Base-by-base conservation (phyloP, 2,113 vertebrate genomes). In the Neogale vison region DNA sequence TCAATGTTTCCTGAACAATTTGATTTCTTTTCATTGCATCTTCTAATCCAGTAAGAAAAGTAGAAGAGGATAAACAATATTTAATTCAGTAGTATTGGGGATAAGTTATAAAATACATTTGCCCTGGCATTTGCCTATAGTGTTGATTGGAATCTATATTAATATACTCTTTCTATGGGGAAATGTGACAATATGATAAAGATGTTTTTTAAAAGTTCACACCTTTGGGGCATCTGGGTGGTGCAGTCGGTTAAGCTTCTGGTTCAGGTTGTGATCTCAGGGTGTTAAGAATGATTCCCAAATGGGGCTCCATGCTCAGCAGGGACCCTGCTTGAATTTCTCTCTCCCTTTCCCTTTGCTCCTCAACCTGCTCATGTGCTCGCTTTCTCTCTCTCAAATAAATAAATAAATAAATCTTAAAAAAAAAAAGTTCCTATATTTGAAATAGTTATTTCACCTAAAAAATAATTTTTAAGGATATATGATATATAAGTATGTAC, bases 391-490 rank as follows among this genome's bases (percentile, higher is more conserved):
- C 34, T 69, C 67, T 20, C 18, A 69, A 69, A 10, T 69, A 69
- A 69, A 31, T 65, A 63, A 63, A 63, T 31, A 65, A 65, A 65
- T 31, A 65, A 65, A 65, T 65, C 61, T 65, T 65, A 1, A 14
- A 14, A 31, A 14, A 14, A 31, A 29, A 65, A 72, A 26, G 29
- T 63, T 82, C 26, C 61, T 6, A 11, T 83, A 31, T 93, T 94
- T 81, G 21, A 86, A 92, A 94, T 3, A 82, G 18, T 39, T 72
- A 79, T 92, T 85, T 9, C 17, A 82, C 14, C 71, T 94, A 57
- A 55, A 85, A 85, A 84, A 92, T 93, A 72, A 87, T 87, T 93
- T 79, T 15, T 87, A 96, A 83, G 12, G 26, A 42, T 63, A 63
- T 79, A 52, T 79, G 47, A 13, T 80, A 42, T 45, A 29, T 7